Percentiles rank a stretch among this genome's conserved stretches.
Conservation (phyloP, 2,797 vertebrate species). For the Pseudochirops cupreus region DNA sequence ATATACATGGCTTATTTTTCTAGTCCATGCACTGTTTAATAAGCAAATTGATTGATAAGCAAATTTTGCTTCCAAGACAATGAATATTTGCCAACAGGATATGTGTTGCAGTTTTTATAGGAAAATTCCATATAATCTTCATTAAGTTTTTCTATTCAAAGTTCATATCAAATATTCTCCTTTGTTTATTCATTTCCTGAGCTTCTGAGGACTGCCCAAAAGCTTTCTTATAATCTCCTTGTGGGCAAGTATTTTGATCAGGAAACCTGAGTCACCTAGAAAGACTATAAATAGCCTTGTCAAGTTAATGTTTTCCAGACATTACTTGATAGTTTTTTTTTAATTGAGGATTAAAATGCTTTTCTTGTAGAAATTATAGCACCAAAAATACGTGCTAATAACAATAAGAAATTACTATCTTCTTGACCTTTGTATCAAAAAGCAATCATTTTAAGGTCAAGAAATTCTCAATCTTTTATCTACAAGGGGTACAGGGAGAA, state of each 20-base stretch:
- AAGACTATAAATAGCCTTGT: constrained; percentile 54
- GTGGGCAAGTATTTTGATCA: constrained; percentile 46
- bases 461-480: neutral
- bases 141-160: constrained; percentile 52
- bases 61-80: constrained; percentile 53
- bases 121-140: constrained; percentile 24
- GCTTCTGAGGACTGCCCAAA: constrained; percentile 60
- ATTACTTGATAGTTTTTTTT: constrained; percentile 47
- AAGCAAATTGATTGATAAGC: constrained; percentile 7
- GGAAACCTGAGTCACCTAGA: constrained; percentile 56
- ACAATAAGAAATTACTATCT: constrained; percentile 11
- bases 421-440: constrained; percentile 4
- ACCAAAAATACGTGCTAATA: constrained; percentile 4
- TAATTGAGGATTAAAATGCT: constrained; percentile 36
- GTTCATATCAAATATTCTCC: constrained; percentile 36
- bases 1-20: constrained; percentile 7
- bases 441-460: neutral
- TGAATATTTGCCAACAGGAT: neutral
- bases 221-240: constrained; percentile 61
- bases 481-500: constrained; percentile 1
- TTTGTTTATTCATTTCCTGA: constrained; percentile 57
- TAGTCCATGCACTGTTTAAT: constrained; percentile 23
- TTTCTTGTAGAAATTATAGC: constrained; percentile 40
- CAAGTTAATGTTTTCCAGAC: constrained; percentile 34
- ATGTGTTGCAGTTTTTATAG: constrained; percentile 19